Percentiles rank a stretch among this genome's conserved stretches.
Conservation (phyloP, 2,797 vertebrate species). For the Melopsittacus undulatus region DNA sequence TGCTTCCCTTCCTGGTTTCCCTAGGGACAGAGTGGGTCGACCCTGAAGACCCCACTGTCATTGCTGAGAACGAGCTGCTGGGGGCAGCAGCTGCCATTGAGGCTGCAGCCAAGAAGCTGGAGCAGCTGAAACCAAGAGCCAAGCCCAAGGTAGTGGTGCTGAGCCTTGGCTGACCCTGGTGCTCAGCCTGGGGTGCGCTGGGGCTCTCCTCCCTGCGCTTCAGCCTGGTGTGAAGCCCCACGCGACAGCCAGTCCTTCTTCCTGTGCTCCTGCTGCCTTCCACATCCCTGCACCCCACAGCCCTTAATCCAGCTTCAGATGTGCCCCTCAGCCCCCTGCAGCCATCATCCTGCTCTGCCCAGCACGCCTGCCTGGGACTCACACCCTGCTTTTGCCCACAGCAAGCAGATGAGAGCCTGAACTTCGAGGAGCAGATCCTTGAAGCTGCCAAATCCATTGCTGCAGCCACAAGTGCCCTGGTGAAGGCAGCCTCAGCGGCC, state of each 20-base stretch:
- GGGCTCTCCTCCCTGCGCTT: not conserved
- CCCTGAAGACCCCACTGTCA: conserved; percentile 89
- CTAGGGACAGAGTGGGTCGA: conserved; percentile 90
- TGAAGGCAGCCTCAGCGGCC: conserved; percentile 93
- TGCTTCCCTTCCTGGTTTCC: accelerated
- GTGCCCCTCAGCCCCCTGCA: not conserved
- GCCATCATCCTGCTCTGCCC: not conserved
- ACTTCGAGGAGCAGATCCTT: conserved; percentile 96
- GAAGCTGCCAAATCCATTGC: conserved; percentile 97
- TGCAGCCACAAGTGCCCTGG: conserved; percentile 92
- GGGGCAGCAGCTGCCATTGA: conserved; percentile 89
- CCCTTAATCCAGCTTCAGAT: not conserved
- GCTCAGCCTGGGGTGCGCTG: not conserved
- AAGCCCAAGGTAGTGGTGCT: conserved; percentile 84
- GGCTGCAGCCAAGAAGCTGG: conserved; percentile 89
- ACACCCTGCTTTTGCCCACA: conserved; percentile 49
- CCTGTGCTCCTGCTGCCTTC: not conserved
- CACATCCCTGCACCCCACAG: not conserved
- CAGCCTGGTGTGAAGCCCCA: not conserved
- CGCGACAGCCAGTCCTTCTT: not conserved
- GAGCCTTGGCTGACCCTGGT: not conserved
- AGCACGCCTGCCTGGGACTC: not conserved
- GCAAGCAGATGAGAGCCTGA: conserved; percentile 95
- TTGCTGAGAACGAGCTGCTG: conserved; percentile 88
- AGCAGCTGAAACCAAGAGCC: conserved; percentile 88